These are phyloP conservation scores for Eupithecia dodoneata DNA, from an alignment of 2,888 invertebrate genomes.

Conservation along the genomic window DNA sequence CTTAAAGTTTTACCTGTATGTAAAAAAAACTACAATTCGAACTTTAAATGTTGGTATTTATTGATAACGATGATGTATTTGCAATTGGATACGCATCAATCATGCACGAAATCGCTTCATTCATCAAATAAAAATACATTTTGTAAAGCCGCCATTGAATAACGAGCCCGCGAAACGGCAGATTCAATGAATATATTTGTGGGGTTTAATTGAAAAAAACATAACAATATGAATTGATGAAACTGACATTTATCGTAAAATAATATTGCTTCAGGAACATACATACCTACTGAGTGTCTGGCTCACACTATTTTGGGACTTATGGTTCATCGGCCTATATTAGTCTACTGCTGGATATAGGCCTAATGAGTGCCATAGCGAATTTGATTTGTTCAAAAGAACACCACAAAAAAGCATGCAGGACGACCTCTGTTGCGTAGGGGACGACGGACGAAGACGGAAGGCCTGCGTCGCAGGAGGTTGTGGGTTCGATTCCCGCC, in stretches of 20 bases:
- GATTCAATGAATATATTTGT: slow-evolving; percentile 5
- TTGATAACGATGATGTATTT: slow-evolving; percentile 14
- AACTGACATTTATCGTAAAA: background rate
- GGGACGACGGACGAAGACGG: too few species aligned
- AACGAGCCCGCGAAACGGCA: background rate
- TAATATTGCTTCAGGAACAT: background rate
- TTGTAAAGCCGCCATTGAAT: slow-evolving; percentile 3
- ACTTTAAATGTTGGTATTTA: background rate
- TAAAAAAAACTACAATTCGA: background rate
- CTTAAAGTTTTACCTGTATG: background rate
- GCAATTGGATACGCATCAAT: slow-evolving; percentile 13
- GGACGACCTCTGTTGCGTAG: too few species aligned
- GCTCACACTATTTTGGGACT: background rate
- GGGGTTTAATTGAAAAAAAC: background rate
- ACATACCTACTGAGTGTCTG: background rate
- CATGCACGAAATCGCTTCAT: slow-evolving; percentile 11
- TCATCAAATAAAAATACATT: slow-evolving; percentile 18
- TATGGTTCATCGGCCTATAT: background rate
- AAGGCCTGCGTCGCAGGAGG: too few species aligned
- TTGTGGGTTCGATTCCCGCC: too few species aligned
- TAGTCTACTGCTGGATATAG: too few species aligned
- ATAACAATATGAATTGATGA: background rate
- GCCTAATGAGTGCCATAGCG: too few species aligned
- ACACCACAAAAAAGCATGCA: too few species aligned
- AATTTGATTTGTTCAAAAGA: too few species aligned